A percentile compares a stretch with the other conserved stretches of the same genome.
phyloP scores from a whole-genome alignment of 1,140 invertebrate genomes.

The Globodera ellingtonae region DNA sequence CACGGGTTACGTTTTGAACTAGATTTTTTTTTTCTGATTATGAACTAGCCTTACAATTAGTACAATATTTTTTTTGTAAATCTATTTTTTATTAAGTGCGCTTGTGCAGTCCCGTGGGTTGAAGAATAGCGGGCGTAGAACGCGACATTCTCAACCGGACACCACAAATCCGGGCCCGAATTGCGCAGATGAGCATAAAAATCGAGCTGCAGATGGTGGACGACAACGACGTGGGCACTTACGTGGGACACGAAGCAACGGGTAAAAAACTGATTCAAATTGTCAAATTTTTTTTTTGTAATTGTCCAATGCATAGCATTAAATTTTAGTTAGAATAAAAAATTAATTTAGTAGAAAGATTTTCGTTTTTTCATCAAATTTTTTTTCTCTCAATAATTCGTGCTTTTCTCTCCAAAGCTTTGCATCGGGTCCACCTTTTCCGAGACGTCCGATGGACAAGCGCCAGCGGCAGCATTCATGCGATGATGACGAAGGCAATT shows the following conservation, averaged over 20 bases:
- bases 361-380: too few relatives aligned
- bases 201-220: constrained; percentile 5
- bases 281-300: neutral
- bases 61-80: neutral
- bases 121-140: neutral
- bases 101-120: neutral
- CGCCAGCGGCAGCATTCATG: constrained; percentile 20
- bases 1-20: neutral
- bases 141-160: constrained; percentile 15
- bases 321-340: too few relatives aligned
- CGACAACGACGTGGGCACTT: constrained; percentile 43
- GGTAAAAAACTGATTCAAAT: constrained; percentile 2
- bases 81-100: neutral
- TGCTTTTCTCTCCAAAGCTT: constrained; percentile 15
- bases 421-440: constrained; percentile 57
- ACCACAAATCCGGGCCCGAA: constrained; percentile 19
- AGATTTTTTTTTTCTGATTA: too few relatives aligned
- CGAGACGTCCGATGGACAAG: constrained; percentile 34
- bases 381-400: too few relatives aligned
- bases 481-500: constrained; percentile 5
- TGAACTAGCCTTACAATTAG: neutral
- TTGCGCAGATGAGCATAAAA: neutral
- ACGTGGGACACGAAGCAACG: constrained; percentile 52
- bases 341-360: too few relatives aligned
- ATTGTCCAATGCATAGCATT: too few relatives aligned